Conservation (phyloP, 2,888 invertebrate species). For the Epirrita christyi region DNA sequence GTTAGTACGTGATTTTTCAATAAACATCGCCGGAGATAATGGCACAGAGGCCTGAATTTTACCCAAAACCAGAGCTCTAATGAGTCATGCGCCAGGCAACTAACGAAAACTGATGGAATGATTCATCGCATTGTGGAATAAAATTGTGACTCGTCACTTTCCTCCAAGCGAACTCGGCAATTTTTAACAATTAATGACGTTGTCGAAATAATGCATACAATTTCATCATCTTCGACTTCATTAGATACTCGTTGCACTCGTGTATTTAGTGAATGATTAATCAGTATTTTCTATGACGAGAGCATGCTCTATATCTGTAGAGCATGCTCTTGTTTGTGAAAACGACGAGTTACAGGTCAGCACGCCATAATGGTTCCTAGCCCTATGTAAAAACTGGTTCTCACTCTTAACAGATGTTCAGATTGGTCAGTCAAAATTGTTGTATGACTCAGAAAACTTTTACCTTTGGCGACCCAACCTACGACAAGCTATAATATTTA, state of each 20-base stretch:
- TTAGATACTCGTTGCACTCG: conserved; percentile 4
- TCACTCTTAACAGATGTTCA: not conserved
- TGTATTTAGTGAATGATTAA: conserved; percentile 10
- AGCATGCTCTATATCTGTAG: conserved; percentile 1
- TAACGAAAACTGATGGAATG: conserved; percentile 21
- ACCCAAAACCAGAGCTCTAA: conserved; percentile 4
- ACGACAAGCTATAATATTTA: too few relatives aligned
- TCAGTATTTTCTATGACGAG: conserved; percentile 5
- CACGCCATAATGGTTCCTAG: not conserved
- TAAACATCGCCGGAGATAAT: conserved; percentile 12
- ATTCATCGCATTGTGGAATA: conserved; percentile 23
- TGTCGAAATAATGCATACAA: conserved; percentile 9
- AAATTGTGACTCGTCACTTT: conserved; percentile 21
- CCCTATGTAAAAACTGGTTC: not conserved
- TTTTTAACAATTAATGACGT: conserved; percentile 5
- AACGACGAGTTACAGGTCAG: not conserved
- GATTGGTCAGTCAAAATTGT: too few relatives aligned
- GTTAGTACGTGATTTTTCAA: conserved; percentile 6
- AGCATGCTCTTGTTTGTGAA: not conserved
- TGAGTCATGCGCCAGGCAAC: conserved; percentile 22
- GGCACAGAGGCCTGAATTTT: conserved; percentile 1
- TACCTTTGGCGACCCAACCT: too few relatives aligned
- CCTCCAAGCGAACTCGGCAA: conserved; percentile 11
- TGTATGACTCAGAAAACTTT: too few relatives aligned
- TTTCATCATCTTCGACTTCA: conserved; percentile 12